Evolutionary conservation across 2,888 invertebrate species (phyloP).

Genomic region (Hypercompe scribonia): DNA sequence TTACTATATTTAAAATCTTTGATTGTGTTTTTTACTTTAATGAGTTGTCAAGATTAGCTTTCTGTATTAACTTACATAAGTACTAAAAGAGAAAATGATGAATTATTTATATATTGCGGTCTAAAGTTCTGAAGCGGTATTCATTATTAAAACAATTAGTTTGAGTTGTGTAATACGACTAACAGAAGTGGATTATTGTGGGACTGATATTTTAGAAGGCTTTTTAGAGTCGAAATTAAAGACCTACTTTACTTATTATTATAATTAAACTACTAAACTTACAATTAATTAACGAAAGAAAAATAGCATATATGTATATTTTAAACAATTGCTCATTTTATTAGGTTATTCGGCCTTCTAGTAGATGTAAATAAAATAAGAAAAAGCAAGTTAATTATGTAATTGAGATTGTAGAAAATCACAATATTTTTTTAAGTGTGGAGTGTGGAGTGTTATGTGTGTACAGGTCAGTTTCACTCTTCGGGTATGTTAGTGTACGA

Average conservation of each 20-base stretch:
- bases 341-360: background rate
- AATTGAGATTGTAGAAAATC: background rate
- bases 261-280: background rate
- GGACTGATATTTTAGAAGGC: slow-evolving; percentile 2
- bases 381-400: background rate
- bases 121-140: slow-evolving; percentile 16
- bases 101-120: slow-evolving; percentile 17
- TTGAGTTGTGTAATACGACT: slow-evolving; percentile 5
- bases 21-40: slow-evolving; percentile 26
- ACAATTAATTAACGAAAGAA: background rate
- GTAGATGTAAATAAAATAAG: background rate
- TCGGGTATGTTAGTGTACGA: background rate
- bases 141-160: slow-evolving; percentile 15
- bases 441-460: too few relatives aligned
- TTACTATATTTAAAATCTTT: slow-evolving; percentile 26
- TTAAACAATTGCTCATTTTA: background rate
- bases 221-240: slow-evolving; percentile 3
- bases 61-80: slow-evolving; percentile 17
- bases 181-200: slow-evolving; percentile 5
- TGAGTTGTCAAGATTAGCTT: slow-evolving; percentile 28
- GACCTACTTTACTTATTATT: slow-evolving; percentile 2
- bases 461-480: background rate
- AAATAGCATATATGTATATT: background rate
- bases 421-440: background rate
- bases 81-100: slow-evolving; percentile 13